Percentiles rank a stretch among this genome's conserved stretches.
phyloP scores from a whole-genome alignment of 2,797 vertebrate genomes.

The Acanthis flammea region DNA sequence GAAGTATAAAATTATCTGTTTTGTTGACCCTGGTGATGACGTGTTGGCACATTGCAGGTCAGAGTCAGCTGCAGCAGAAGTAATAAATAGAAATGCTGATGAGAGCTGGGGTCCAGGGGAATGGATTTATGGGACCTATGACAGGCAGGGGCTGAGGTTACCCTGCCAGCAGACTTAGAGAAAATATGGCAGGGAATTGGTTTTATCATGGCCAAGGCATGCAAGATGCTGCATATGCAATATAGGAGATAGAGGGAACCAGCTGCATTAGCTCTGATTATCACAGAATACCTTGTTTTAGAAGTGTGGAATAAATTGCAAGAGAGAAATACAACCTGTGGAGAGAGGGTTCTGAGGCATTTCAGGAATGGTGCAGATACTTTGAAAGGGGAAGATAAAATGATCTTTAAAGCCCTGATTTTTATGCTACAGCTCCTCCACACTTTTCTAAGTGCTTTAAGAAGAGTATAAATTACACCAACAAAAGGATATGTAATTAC shows the following conservation, averaged over 20 bases:
- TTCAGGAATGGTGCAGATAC: background rate
- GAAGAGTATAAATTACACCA: conserved; percentile 49
- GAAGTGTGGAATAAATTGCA: background rate
- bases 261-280: background rate
- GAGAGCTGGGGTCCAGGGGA: background rate
- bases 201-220: background rate
- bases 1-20: background rate
- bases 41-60: background rate
- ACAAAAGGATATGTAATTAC: conserved; percentile 62
- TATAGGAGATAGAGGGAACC: background rate
- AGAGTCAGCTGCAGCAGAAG: background rate
- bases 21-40: background rate
- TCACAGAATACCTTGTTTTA: background rate
- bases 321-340: background rate
- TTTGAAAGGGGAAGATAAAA: background rate
- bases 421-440: conserved; percentile 31
- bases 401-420: conserved; percentile 11
- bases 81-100: conserved; percentile 16
- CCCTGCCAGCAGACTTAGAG: background rate
- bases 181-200: background rate
- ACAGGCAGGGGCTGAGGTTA: background rate
- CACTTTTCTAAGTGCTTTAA: conserved; percentile 51
- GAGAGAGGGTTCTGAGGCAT: background rate
- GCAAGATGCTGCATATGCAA: background rate
- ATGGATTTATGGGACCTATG: background rate